Evolutionary conservation across 2,797 vertebrate species (phyloP), one percentile per base, ranked within the genome.

Genomic region (Euthynnus affinis): DNA sequence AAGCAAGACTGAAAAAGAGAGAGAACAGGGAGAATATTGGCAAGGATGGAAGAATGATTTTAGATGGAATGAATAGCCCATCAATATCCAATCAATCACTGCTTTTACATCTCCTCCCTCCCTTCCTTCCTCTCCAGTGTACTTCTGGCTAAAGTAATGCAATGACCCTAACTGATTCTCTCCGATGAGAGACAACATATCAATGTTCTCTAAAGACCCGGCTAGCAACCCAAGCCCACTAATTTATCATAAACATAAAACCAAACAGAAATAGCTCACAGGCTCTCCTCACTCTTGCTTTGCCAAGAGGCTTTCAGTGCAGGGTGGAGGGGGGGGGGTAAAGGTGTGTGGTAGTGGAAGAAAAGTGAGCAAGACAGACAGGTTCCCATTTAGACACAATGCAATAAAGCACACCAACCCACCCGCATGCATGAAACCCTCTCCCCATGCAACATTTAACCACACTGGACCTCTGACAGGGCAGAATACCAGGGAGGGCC

Each of bases 221-320:
- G 46, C 25, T 17, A 62, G 80, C 55, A 79, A 80, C 74, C n/a
- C 74, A 79, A 63, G 67, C 69, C 46, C 48, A 64, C 37, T 66
- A 64, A 88, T 88, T 85, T 80, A 86, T 90, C 82, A 88, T 88
- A 80, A 91, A 90, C 72, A 87, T 80, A 78, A 89, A 89, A 83
- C 81, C 76, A 83, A 87, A 85, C 85, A 83, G 69, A 90, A 90
- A 92, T 87, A 85, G 86, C 82, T 65, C 74, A 46, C 73, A 80
- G 80, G 20, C 82, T 79, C 66, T 51, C 68, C 51, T 71, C 71
- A 13, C 73, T 62, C 65, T 44, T 29, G 25, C 65, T 79, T 70
- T 81, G 84, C 78, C 70, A 84, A 59, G 59, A 75, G 60, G 49
- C 61, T 87, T 80, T 81, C 55, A 74, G 46, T 78, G 69, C 40